Base-by-base conservation (phyloP, 1,140 invertebrate genomes). In the Eueides isabella region DNA sequence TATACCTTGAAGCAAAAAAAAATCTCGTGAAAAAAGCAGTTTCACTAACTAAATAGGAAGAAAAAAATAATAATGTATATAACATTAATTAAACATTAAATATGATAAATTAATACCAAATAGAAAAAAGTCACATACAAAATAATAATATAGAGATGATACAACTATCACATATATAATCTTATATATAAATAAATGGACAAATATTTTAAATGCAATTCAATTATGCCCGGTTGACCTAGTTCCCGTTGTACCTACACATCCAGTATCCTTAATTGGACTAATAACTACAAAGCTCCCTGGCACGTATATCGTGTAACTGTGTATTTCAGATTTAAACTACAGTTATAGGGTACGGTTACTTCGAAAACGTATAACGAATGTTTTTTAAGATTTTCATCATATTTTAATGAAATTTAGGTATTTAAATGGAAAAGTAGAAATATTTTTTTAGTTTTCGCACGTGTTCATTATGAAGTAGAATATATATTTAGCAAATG, bases 281-380 rank as follows among this genome's bases (percentile, higher is more conserved):
- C 48, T 55, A 55, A 55, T 55, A 55, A 55, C 48, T 55, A 55
- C 48, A 55, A 55, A 55, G 48, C 48, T 55, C 48, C 7, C 48
- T 19, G 5, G 7, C 23, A 55, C 48, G 48, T 55, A 23, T 55
- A 9, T 19, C 48, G 26, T 26, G 48, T 55, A 55, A 55, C 48
- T 26, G 9, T 55, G 48, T 55, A 55, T 55, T 55, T 23, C 48
- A 55, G 19, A 55, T 55, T 55, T 55, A 55, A 55, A 11, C 48
- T 23, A 23, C 23, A 26, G 48, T 55, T 55, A 55, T 7, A 55
- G 48, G 19, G 23, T 23, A 4, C 48, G 23, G 19, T 55, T 55
- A 26, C n/a, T 26, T 55, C 26, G 48, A 23, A 55, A 55, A 4
- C 19, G 2, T 23, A 55, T 5, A 28, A 23, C 19, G n/a, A 55